Conservation (phyloP, 2,113 vertebrate genomes). For the Callorhinus ursinus region DNA sequence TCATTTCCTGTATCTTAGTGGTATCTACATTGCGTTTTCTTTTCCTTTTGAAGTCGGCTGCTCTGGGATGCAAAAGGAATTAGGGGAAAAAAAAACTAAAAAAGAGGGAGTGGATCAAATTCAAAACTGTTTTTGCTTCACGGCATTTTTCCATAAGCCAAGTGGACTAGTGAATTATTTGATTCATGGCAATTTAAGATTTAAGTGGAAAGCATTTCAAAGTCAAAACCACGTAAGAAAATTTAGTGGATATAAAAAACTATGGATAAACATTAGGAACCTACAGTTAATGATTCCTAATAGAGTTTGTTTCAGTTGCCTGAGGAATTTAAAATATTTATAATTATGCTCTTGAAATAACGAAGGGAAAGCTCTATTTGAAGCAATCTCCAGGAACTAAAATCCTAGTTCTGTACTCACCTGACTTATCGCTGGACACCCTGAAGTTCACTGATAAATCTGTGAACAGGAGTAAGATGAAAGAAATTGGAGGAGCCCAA, state of each 20-base stretch:
- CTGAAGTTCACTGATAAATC: neutral
- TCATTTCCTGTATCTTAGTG: neutral
- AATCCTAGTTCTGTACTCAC: neutral
- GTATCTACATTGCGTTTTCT: neutral
- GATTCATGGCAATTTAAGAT: neutral
- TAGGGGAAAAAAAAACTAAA: neutral
- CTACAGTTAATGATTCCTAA: neutral
- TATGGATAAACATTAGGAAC: neutral
- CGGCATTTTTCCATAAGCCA: neutral
- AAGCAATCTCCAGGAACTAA: neutral
- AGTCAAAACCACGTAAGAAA: conserved; percentile 16
- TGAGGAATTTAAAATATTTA: conserved; percentile 51
- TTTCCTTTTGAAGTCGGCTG: neutral
- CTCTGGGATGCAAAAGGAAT: neutral
- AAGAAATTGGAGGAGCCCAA: neutral
- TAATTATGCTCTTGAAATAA: conserved; percentile 33
- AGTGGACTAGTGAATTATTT: neutral
- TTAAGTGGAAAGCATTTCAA: conserved; percentile 41
- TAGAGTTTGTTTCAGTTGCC: neutral
- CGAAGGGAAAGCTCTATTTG: conserved; percentile 16
- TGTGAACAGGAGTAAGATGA: neutral
- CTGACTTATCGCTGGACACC: neutral
- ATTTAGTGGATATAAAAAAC: conserved; percentile 10
- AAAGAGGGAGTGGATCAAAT: neutral
- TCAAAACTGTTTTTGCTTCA: neutral